phyloP scores from a whole-genome alignment of 2,888 invertebrate genomes.

The Spisula solida region DNA sequence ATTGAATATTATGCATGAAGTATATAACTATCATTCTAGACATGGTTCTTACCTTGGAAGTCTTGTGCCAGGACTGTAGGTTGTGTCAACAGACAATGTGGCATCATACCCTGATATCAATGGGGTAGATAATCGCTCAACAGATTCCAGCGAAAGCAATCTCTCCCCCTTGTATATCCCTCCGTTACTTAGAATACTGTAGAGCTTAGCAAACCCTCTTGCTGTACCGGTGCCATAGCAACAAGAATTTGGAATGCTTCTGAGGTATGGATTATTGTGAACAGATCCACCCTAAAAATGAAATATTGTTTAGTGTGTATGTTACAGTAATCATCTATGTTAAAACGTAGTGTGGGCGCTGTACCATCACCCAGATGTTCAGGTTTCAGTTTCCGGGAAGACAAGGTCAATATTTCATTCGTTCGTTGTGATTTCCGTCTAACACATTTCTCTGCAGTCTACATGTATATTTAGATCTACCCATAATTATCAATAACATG shows the following conservation, averaged over 20 bases:
- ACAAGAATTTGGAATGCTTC: conserved; percentile 79
- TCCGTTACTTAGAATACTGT: conserved; percentile 83
- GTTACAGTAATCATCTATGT: neutral
- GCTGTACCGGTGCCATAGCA: conserved; percentile 83
- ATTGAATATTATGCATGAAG: too few species aligned
- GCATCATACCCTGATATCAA: conserved; percentile 46
- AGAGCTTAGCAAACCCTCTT: conserved; percentile 81
- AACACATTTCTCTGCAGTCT: too few species aligned
- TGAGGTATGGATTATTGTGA: conserved; percentile 75
- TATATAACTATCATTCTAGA: too few species aligned
- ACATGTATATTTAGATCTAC: too few species aligned
- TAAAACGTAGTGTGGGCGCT: too few species aligned
- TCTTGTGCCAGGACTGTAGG: conserved; percentile 46
- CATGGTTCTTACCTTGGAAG: conserved; percentile 26
- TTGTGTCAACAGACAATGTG: conserved; percentile 14
- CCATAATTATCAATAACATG: too few species aligned
- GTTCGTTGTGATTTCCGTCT: too few species aligned
- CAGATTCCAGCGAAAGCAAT: conserved; percentile 59
- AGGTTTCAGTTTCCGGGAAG: too few species aligned
- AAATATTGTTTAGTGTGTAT: neutral
- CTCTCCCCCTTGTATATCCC: conserved; percentile 67
- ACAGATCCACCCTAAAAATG: conserved; percentile 30
- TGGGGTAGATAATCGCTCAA: conserved; percentile 39
- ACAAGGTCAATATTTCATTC: too few species aligned
- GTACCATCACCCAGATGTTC: too few species aligned